Evolutionary conservation across 1,140 invertebrate genomes (phyloP), one percentile per base, ranked within the genome.

Genomic region (Gonatopus flavifemur): DNA sequence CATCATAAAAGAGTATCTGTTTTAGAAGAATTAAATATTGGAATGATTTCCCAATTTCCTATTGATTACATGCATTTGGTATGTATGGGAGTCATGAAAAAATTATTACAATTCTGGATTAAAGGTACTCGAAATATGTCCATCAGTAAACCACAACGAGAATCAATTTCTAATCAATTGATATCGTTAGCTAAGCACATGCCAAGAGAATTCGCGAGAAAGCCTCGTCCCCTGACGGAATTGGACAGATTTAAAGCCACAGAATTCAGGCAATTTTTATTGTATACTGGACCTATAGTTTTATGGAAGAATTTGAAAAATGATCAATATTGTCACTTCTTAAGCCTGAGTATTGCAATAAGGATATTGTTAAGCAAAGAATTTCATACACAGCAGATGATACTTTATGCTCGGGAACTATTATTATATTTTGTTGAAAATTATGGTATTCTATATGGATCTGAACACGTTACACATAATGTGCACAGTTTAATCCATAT

Each of bases 211-310:
- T 12, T 28, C 12, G 12, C 6, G 6, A 28, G 25, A 28, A 6
- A 7, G 6, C 25, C 25, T 6, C 6, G 25, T 6, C 6, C 6
- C 6, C 25, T 28, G 12, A 12, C 6, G 12, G 25, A 28, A 28
- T 7, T 28, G 12, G 25, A 28, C 12, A 28, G 12, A 28, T 28
- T 6, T 6, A 28, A 28, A 28, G 25, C 25, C 25, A 28, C 25
- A 20, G 69, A 71, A 56, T 63, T 63, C 22, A 33, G 59, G 7
- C 40, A 52, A 18, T 66, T 68, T 45, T 12, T 28, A 28, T 12
- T 28, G 6, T 28, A 28, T 28, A 7, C 25, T 7, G 25, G 25
- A 12, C 25, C 25, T 6, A 28, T 28, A 6, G 25, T 28, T 7
- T 12, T 28, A 28, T 7, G 12, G 12, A 12, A 12, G 12, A 12